These are phyloP conservation scores for Hippopotamus amphibius DNA, from an alignment of 2,113 vertebrate species.

Conservation along the genomic window DNA sequence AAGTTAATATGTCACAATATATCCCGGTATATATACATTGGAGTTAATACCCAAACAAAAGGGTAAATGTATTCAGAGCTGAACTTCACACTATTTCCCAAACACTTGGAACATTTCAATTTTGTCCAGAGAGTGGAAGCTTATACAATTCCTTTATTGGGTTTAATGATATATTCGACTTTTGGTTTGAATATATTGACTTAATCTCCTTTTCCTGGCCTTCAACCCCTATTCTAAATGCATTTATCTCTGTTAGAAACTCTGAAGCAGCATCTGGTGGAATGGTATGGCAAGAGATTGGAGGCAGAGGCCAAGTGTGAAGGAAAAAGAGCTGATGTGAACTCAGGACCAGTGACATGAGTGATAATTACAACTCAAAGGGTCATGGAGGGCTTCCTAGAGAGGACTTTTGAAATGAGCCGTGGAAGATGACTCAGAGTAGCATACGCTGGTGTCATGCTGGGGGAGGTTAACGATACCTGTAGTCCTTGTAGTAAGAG, in stretches of 20 bases:
- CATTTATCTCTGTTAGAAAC: neutral
- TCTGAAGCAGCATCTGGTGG: neutral
- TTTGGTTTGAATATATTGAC: neutral
- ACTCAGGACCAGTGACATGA: neutral
- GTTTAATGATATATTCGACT: neutral
- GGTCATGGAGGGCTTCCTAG: neutral
- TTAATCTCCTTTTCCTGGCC: neutral
- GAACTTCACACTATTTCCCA: neutral
- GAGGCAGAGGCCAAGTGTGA: neutral
- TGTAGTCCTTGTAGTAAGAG: neutral
- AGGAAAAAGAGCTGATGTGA: neutral
- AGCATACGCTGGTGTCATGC: too few species aligned
- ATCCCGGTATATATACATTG: neutral
- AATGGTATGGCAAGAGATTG: neutral
- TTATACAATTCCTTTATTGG: neutral
- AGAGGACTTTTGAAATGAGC: neutral
- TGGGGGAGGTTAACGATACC: neutral
- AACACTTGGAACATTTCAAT: neutral
- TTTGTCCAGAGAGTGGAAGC: neutral
- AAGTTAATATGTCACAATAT: neutral
- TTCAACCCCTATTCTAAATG: neutral
- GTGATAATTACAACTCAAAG: neutral
- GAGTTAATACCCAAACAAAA: neutral
- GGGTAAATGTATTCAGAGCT: neutral
- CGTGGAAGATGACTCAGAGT: neutral